These are phyloP conservation scores for Murina feae DNA, from an alignment of 2,113 vertebrate species.

Conservation along the genomic window DNA sequence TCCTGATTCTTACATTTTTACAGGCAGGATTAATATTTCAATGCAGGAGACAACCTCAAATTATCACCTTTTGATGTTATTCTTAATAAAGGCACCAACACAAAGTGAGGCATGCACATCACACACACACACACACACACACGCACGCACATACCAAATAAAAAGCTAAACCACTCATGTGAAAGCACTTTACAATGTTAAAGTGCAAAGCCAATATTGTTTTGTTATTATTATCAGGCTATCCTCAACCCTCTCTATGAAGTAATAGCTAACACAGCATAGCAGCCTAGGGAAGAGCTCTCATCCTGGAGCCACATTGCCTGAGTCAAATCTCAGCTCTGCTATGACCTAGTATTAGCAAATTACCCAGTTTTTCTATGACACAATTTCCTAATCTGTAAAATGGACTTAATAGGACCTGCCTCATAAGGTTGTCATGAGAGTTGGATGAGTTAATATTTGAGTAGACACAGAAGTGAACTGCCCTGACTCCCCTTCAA, in stretches of 20 bases:
- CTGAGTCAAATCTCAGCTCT: neutral
- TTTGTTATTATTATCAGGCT: neutral
- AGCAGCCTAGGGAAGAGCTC: neutral
- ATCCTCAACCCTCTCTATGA: neutral
- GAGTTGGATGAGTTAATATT: neutral
- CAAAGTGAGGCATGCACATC: neutral
- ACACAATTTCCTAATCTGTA: neutral
- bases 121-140: neutral
- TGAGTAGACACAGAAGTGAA: neutral
- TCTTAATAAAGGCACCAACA: neutral
- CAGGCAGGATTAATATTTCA: neutral
- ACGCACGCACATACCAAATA: neutral
- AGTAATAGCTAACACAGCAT: neutral
- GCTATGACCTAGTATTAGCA: neutral
- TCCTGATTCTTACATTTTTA: slow-evolving; percentile 8
- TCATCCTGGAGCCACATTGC: neutral
- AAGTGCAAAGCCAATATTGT: neutral
- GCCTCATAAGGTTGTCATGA: neutral
- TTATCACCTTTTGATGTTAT: slow-evolving; percentile 27
- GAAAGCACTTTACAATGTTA: neutral
- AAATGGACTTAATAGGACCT: neutral
- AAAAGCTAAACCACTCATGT: neutral
- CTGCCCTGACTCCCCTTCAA: neutral
- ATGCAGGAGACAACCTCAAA: neutral
- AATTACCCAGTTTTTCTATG: neutral